These are phyloP conservation scores for Psix sp. DNA, from an alignment of 1,140 invertebrate genomes.

Conservation along the genomic window DNA sequence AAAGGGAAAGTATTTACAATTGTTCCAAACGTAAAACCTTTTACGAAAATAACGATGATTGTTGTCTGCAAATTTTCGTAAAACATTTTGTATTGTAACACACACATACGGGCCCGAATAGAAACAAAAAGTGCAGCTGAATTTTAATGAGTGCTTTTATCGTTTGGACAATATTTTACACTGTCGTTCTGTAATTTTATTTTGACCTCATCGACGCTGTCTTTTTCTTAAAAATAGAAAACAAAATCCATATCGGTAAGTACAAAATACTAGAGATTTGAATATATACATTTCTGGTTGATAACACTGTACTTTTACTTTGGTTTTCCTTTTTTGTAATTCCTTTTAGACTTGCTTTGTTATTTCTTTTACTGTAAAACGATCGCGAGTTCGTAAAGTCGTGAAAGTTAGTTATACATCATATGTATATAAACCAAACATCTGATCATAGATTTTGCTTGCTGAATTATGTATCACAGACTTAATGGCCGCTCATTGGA, in stretches of 20 bases:
- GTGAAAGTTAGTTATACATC: constrained; percentile 33
- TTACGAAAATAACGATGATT: constrained; percentile 3
- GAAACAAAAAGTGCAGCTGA: constrained; percentile 6
- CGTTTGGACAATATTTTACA: constrained; percentile 45
- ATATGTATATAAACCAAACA: constrained; percentile 30
- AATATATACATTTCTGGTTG: constrained; percentile 31
- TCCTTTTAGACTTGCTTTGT: not conserved
- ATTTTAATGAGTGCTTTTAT: constrained; percentile 43
- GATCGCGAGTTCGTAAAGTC: constrained; percentile 16
- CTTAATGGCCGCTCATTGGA: constrained; percentile 68
- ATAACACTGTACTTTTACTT: constrained; percentile 15
- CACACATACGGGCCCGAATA: constrained; percentile 13
- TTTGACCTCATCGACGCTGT: constrained; percentile 56
- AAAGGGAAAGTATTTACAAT: constrained; percentile 43
- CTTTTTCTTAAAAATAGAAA: constrained; percentile 55
- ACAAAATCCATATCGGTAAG: constrained; percentile 64
- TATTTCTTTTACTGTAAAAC: constrained; percentile 1
- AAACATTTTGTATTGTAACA: constrained; percentile 8
- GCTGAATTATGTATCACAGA: constrained; percentile 71
- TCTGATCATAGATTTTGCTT: constrained; percentile 8
- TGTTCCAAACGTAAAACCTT: constrained; percentile 2
- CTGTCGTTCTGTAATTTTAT: constrained; percentile 19
- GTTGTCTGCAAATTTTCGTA: constrained; percentile 7
- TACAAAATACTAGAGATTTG: constrained; percentile 65
- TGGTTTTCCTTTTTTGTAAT: not conserved